A percentile compares a stretch with the other conserved stretches of the same genome.
Conservation (phyloP, 1,140 invertebrate genomes). For the Trachymyrmex septentrionalis region DNA sequence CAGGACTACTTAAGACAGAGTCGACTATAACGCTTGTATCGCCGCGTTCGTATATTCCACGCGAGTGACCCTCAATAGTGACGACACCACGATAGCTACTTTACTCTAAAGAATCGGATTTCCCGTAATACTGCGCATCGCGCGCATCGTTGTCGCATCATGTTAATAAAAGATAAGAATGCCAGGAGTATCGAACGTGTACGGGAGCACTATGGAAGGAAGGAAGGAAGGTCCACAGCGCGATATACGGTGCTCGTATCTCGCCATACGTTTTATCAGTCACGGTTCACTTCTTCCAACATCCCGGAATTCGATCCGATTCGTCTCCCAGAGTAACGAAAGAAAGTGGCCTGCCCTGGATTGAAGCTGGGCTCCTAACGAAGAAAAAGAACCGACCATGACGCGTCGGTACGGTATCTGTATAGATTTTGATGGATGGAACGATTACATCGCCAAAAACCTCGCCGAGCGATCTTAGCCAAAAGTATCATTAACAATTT, state of each 20-base stretch:
- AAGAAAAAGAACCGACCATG: conserved; percentile 38
- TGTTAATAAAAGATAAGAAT: conserved; percentile 64
- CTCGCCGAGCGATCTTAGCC: not conserved
- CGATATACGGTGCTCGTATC: conserved; percentile 30
- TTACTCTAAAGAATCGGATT: conserved; percentile 44
- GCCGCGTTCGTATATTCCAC: conserved; percentile 35
- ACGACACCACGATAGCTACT: conserved; percentile 45
- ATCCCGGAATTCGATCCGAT: conserved; percentile 47
- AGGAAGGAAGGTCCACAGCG: not conserved
- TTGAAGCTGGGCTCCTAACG: conserved; percentile 34
- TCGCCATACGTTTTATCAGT: conserved; percentile 60
- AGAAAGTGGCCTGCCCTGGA: conserved; percentile 30
- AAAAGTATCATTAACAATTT: not conserved
- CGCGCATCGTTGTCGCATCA: conserved; percentile 50
- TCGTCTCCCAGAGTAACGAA: conserved; percentile 48
- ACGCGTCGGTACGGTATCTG: not conserved
- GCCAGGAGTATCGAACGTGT: conserved; percentile 27
- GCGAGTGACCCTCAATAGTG: conserved; percentile 32
- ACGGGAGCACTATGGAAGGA: not conserved
- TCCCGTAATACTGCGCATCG: conserved; percentile 41
- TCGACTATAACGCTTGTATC: conserved; percentile 35
- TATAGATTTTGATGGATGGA: conserved; percentile 41
- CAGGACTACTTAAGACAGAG: conserved; percentile 45
- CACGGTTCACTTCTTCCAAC: conserved; percentile 55
- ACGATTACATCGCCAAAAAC: not conserved